Base-by-base conservation (phyloP, 2,797 vertebrate genomes). In the Sebastes minor region DNA sequence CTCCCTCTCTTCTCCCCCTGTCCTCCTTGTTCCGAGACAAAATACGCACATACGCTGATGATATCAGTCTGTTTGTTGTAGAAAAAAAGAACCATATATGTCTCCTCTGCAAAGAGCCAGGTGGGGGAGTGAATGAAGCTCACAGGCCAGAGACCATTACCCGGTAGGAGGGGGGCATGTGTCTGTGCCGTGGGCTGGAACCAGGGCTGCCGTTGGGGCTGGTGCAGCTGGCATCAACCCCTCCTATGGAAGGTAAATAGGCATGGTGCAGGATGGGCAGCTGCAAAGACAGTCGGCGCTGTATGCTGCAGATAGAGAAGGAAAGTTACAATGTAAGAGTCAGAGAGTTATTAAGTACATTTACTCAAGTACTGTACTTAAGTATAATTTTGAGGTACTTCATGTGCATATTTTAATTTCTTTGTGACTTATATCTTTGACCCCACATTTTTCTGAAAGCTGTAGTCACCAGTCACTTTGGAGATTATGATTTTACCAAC, bases 141-240 rank as follows among this genome's bases (percentile, higher is more conserved):
- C 97, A 99, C 98, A 99, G 97, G 95, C 98, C 99, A 20, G 98
- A 99, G 91, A 99, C 98, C 99, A 99, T 99, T 71, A 99, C 99
- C 94, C 98, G 97, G 94, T 99, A 98, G 89, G 99, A 99, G 56
- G 99, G 98, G 1, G 98, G 98, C 96, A 99, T 97, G 38, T 99
- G 98, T 97, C 99, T 98, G 97, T 99, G 99, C 94, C 97, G 97
- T 61, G 99, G 99, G 52, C 98, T 99, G 95, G 97, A 97, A 53
- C 97, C 97, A 80, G 98, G 98, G 95, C 98, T 99, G 77, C 97
- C 97, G 0, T 97, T 98, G 1, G 99, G 99, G 81, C 98, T 99
- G 94, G 96, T 97, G 85, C 98, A 99, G 95, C 98, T 99, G 86
- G 98, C 98, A 6, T 99, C 99, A 18, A 99, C 98, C 72, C 99